A percentile compares a stretch with the other conserved stretches of the same genome.
Conservation (phyloP, 1,140 invertebrate species). For the Drosophila funebris region DNA sequence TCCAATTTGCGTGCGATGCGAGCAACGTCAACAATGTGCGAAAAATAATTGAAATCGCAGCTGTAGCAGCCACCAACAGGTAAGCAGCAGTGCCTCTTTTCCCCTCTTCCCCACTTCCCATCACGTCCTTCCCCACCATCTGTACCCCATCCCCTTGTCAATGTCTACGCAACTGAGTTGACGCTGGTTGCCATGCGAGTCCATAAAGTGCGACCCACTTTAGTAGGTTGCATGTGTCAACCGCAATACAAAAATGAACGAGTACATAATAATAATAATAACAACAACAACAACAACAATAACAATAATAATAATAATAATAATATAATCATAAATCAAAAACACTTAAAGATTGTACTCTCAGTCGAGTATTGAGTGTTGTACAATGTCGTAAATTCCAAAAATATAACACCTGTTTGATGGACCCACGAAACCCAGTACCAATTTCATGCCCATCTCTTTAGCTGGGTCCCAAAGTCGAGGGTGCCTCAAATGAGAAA, state of each 20-base stretch:
- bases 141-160: not conserved
- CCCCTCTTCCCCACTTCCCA: not conserved
- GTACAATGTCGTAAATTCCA: not conserved
- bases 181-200: not conserved
- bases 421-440: not conserved
- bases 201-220: constrained; percentile 9
- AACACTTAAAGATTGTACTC: constrained; percentile 12
- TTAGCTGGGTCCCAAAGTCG: not conserved
- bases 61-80: constrained; percentile 26
- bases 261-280: constrained; percentile 14
- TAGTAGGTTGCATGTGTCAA: not conserved
- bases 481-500: not conserved
- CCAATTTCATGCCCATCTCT: constrained; percentile 8
- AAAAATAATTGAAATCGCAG: constrained; percentile 75
- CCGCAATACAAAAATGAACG: not conserved
- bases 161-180: not conserved
- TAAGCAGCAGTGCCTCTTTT: not conserved
- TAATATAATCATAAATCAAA: constrained; percentile 22
- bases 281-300: too few relatives aligned
- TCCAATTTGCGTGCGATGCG: constrained; percentile 56
- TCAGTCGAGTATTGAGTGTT: not conserved
- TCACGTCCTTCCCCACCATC: too few relatives aligned
- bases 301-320: constrained; percentile 17
- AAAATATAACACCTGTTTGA: constrained; percentile 14
- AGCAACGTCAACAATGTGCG: constrained; percentile 61